A percentile compares a stretch with the other conserved stretches of the same genome.
Conservation (phyloP, 2,797 vertebrate genomes). For the Clarias pachynema region DNA sequence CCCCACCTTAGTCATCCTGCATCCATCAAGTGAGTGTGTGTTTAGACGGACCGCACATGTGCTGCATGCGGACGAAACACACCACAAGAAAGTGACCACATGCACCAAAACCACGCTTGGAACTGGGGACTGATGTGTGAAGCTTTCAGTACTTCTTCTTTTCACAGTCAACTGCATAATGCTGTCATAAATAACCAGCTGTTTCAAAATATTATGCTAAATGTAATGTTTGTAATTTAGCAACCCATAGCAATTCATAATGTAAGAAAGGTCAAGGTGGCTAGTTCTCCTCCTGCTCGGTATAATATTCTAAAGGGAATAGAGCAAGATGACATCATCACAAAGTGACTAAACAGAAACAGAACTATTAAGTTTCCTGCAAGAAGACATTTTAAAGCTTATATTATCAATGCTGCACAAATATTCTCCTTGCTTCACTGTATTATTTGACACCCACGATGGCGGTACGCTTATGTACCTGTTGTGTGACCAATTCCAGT, state of each 20-base stretch:
- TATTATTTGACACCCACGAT: neutral
- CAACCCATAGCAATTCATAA: too few relatives aligned
- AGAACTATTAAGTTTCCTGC: neutral
- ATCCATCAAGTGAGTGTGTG: conserved; percentile 71
- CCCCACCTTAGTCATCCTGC: conserved; percentile 64
- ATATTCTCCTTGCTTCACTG: neutral
- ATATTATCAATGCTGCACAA: neutral
- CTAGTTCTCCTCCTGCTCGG: neutral
- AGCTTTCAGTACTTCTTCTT: neutral
- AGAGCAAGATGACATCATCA: neutral
- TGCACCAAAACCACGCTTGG: neutral
- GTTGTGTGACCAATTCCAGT: too few relatives aligned
- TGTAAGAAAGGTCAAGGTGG: neutral
- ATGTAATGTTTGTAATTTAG: neutral
- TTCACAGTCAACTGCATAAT: neutral
- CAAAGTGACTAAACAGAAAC: neutral
- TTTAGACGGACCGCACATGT: conserved; percentile 69
- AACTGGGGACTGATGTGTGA: neutral
- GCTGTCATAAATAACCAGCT: neutral
- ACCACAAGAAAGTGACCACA: conserved; percentile 27
- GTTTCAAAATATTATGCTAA: neutral
- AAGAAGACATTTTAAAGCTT: neutral
- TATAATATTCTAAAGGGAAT: neutral
- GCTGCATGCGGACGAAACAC: neutral
- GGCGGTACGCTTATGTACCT: neutral